Conservation (phyloP, 2,888 invertebrate genomes). For the Blomia tropicalis region DNA sequence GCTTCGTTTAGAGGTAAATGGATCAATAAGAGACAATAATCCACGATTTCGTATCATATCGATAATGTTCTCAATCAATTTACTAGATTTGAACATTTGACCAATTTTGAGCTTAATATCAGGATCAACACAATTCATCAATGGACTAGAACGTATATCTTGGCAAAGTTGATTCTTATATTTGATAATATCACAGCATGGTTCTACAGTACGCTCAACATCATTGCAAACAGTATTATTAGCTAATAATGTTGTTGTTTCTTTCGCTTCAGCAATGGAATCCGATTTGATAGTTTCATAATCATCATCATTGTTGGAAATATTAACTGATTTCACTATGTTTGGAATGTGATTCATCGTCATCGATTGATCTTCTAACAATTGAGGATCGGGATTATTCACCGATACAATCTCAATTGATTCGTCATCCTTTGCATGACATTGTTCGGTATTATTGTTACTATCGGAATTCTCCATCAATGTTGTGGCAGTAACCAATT, state of each 20-base stretch:
- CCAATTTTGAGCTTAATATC: background rate
- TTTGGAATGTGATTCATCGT: too few relatives aligned
- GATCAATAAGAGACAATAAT: background rate
- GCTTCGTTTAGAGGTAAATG: background rate
- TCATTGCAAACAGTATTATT: background rate
- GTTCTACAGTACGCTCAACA: background rate
- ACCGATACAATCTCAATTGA: too few relatives aligned
- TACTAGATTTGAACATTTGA: background rate
- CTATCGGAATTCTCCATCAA: background rate
- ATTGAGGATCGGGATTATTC: too few relatives aligned
- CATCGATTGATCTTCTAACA: too few relatives aligned
- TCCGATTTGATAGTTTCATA: too few relatives aligned
- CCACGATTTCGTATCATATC: background rate
- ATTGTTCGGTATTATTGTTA: background rate
- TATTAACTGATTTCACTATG: too few relatives aligned
- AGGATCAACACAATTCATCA: background rate
- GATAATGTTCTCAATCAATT: background rate
- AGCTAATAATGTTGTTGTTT: too few relatives aligned
- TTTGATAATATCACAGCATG: constrained; percentile 8
- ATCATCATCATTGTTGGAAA: too few relatives aligned
- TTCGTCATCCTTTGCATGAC: too few relatives aligned
- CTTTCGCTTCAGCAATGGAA: too few relatives aligned
- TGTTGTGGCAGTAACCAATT: background rate
- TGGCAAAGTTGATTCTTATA: background rate
- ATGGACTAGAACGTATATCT: background rate